Evolutionary conservation across 2,888 invertebrate genomes (phyloP), one percentile per base, ranked within the genome.

Genomic region (Bruchidius siliquastri): DNA sequence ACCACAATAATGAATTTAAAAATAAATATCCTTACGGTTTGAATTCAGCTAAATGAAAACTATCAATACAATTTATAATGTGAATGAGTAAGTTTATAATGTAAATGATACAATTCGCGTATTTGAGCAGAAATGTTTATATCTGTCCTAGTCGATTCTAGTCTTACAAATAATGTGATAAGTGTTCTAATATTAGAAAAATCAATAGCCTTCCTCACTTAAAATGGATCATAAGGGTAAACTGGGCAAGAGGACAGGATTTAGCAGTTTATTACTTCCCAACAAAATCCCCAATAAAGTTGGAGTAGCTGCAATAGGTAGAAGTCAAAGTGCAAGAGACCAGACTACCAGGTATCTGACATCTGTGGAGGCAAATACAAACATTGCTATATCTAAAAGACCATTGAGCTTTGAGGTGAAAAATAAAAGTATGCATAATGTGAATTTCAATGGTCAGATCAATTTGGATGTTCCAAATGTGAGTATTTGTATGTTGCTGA

Each of bases 251-350:
- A 85, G 84, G 78, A 84, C 85, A 75, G 81, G 83, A 20, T 81
- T 85, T 71, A 80, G 82, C 71, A 85, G 83, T 80, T 83, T 85
- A 72, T 78, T 86, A 73, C 79, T 86, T 75, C 85, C 85, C 49
- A 84, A 82, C 75, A 86, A 83, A 78, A 82, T 82, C 49, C 85
- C 86, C n/a, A 87, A 87, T 80, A 86, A 85, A 80, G 86, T 87
- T 68, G 86, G 87, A 72, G 82, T 86, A 71, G 82, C 83, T 49
- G 82, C 83, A 67, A 77, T 83, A 71, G 78, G 74, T 72, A 79
- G 83, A 71, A 83, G 81, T 73, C 83, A 83, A 75, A 84, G 83
- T 78, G 83, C 84, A 21, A 82, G 80, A 79, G 82, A 78, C 67
- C 73, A 79, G 20, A 77, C 76, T 72, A 74, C 75, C 70, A 76